These are phyloP conservation scores for Oceanodroma tethys DNA, from an alignment of 2,113 vertebrate genomes.

Conservation along the genomic window DNA sequence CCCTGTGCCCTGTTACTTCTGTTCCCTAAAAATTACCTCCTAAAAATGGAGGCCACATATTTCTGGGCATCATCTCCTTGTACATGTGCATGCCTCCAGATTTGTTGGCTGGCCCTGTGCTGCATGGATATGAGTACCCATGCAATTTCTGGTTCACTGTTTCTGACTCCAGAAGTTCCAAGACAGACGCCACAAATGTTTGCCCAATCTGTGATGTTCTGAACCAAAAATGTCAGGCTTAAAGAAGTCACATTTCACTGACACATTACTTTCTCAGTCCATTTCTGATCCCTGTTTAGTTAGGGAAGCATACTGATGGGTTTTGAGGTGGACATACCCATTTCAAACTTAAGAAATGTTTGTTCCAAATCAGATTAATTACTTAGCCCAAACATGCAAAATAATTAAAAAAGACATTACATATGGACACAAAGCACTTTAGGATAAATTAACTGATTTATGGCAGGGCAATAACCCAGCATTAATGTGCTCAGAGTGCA, in stretches of 20 bases:
- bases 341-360: not conserved
- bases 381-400: not conserved
- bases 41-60: not conserved
- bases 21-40: not conserved
- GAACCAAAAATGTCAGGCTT: not conserved
- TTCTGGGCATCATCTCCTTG: not conserved
- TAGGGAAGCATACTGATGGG: not conserved
- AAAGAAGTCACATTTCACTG: not conserved
- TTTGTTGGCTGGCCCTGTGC: fast-evolving
- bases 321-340: not conserved
- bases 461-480: not conserved
- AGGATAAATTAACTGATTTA: constrained; percentile 14
- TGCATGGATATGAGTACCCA: fast-evolving
- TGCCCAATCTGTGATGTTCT: not conserved
- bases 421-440: not conserved
- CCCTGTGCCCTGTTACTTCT: not conserved
- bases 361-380: not conserved
- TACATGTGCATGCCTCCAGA: fast-evolving
- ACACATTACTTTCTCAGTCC: not conserved
- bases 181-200: not conserved
- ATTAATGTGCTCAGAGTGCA: not conserved
- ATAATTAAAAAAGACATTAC: not conserved
- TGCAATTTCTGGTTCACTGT: not conserved
- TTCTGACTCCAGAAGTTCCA: not conserved
- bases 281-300: not conserved